Percentiles rank a stretch among this genome's conserved stretches.
These are phyloP conservation scores for Phanerotoma sp. DNA, from an alignment of 2,888 invertebrate genomes.

Conservation along the genomic window DNA sequence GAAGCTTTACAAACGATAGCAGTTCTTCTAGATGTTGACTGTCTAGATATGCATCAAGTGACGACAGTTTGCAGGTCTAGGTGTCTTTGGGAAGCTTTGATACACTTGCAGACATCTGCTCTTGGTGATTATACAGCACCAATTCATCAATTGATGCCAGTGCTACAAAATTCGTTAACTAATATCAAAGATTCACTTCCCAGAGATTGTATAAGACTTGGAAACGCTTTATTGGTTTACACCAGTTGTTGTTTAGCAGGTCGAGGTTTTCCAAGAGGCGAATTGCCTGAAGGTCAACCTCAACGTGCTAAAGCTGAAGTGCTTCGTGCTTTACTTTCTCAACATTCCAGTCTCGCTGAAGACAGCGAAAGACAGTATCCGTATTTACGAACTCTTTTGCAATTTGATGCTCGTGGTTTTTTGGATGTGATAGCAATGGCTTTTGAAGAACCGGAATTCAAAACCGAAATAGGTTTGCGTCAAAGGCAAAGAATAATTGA, in stretches of 20 bases:
- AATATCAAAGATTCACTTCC: conserved; percentile 36
- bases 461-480: conserved; percentile 69
- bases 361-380: conserved; percentile 70
- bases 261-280: conserved; percentile 76
- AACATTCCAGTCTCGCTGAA: conserved; percentile 66
- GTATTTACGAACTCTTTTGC: conserved; percentile 68
- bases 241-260: conserved; percentile 87
- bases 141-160: conserved; percentile 65
- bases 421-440: conserved; percentile 82
- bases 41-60: conserved; percentile 68
- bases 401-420: conserved; percentile 83
- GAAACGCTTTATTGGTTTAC: conserved; percentile 83
- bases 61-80: conserved; percentile 65
- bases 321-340: conserved; percentile 68
- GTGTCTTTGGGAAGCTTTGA: conserved; percentile 68
- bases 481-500: conserved; percentile 77
- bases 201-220: conserved; percentile 61
- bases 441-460: conserved; percentile 79
- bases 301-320: conserved; percentile 73
- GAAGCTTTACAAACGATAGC: conserved; percentile 72
- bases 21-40: conserved; percentile 64
- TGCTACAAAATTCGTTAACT: conserved; percentile 57
- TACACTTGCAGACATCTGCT: conserved; percentile 68
- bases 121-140: conserved; percentile 70
- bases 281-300: conserved; percentile 66